Evolutionary conservation across 2,113 vertebrate species (phyloP), one percentile per base, ranked within the genome.

Genomic region (Microcebus tavaratra): DNA sequence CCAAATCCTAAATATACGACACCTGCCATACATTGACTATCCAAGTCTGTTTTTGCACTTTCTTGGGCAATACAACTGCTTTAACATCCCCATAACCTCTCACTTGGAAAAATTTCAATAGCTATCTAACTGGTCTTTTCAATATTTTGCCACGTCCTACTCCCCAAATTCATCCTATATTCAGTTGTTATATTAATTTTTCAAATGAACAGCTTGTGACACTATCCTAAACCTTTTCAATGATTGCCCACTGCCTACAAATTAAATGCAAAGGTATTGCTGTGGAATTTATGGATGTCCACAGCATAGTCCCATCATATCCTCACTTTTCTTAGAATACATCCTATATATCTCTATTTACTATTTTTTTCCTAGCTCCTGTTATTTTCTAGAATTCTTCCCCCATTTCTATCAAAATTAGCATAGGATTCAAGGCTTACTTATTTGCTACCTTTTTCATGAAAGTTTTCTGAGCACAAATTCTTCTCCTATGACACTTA

Each of bases 41-140:
- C 88, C 18, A 93, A 42, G 3, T 88, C 31, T 31, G 29, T 90
- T 53, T 81, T 84, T 87, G 53, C 21, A 79, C 27, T n/a, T 95
- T 90, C 20, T 21, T 18, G 12, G 25, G 29, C 15, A 91, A 88
- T 55, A 55, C 17, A 87, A 57, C 23, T 91, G 80, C 20, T 89
- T 63, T 73, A 45, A 78, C 53, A 53, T 65, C 55, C 8, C 20
- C 55, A 59, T 73, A 18, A 61, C 50, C 18, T 96, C 50, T 75
- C 36, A 89, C 63, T 48, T 87, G 59, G 31, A 91, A 75, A 11
- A 87, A 67, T 61, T 48, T 48, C 59, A 94, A 82, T 1, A 90
- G 18, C 88, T 91, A 88, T 93, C 83, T 76, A 87, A 65, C 39
- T 42, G 23, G 42, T 68, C 81, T 95, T 31, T 93, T 57, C 20